Base-by-base conservation (phyloP, 2,113 vertebrate species). In the Apteryx owenii region DNA sequence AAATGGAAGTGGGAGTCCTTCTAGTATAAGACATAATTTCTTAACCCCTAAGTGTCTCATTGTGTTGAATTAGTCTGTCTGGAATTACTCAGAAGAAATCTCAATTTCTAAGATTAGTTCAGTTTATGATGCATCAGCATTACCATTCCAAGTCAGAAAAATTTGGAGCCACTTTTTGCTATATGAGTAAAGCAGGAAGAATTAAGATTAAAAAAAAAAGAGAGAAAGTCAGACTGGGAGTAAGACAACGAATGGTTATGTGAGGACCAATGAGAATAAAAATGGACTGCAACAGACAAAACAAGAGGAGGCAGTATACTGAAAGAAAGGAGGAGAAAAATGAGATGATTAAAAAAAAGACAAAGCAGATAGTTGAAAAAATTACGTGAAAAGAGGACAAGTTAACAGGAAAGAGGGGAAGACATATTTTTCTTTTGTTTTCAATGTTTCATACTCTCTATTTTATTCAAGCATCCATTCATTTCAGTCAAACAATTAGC, bases 51-150 rank as follows among this genome's bases (percentile, higher is more conserved):
- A 77, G 56, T 87, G 79, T 56, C 79, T 80, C 79, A 64, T 44
- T 33, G n/a, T 61, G 50, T 89, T 60, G 22, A 73, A 85, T 86
- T 95, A 81, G 50, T 25, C 65, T 75, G 23, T 21, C 79, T 90
- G 69, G 80, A 95, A 94, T 66, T 82, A 88, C 65, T 36, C 42
- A 91, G 64, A 65, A 93, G 56, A 87, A 95, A 90, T 0, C 0
- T 61, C 53, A 66, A 29, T 46, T 88, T 17, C 19, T 72, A 38
- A 81, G 5, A 12, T 33, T 75, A 61, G 48, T 51, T 21, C 42
- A 12, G 0, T 9, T 81, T 68, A 21, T 0, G 0, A 28, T 26
- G 53, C 4, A 42, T 5, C 21, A 29, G 8, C 40, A 44, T 12
- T 50, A 62, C 25, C 18, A 58, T 38, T 61, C 25, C 61, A 78